Conservation (phyloP, 2,888 invertebrate species). For the Lasioglossum figueresi region DNA sequence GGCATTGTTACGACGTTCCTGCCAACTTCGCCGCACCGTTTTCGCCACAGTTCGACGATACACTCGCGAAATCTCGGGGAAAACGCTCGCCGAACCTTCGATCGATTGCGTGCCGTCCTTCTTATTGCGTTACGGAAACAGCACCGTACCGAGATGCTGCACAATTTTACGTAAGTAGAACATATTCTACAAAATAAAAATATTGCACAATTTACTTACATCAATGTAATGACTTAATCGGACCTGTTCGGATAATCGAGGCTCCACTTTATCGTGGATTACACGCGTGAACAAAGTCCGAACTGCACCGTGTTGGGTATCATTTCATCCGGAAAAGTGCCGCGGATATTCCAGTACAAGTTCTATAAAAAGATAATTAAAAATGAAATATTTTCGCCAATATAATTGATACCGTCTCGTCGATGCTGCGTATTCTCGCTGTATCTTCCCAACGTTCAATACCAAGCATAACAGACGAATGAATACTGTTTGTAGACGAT, state of each 20-base stretch:
- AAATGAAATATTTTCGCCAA: not conserved
- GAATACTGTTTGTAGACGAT: not conserved
- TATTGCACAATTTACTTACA: too few relatives aligned
- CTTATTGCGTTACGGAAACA: not conserved
- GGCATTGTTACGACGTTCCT: conserved; percentile 71
- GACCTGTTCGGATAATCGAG: not conserved
- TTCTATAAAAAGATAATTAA: not conserved
- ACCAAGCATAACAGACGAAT: not conserved
- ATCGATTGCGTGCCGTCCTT: conserved; percentile 14
- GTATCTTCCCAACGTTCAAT: too few relatives aligned
- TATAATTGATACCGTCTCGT: not conserved
- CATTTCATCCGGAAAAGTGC: not conserved
- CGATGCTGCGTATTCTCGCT: too few relatives aligned
- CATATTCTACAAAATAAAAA: not conserved
- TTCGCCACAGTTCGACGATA: conserved; percentile 40
- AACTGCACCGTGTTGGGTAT: not conserved
- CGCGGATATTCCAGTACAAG: not conserved
- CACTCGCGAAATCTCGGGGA: conserved; percentile 27
- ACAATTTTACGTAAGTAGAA: not conserved
- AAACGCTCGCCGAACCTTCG: not conserved
- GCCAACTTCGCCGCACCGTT: conserved; percentile 64
- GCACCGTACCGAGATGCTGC: not conserved
- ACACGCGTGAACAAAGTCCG: accelerated
- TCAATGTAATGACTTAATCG: too few relatives aligned
- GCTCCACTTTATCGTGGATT: not conserved